phyloP scores from a whole-genome alignment of 2,797 vertebrate genomes.

The Eulemur albifrons region DNA sequence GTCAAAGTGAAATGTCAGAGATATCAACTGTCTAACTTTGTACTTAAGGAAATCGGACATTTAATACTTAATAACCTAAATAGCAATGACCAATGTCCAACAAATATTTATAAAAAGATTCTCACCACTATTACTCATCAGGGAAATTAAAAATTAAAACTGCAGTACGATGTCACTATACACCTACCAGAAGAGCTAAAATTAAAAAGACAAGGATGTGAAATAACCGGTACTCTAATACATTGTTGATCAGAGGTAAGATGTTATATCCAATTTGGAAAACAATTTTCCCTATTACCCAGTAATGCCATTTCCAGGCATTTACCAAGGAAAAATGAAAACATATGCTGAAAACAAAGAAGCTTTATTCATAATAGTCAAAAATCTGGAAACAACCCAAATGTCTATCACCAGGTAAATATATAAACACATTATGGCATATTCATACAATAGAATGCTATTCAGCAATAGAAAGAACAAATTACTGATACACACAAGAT shows the following conservation, averaged over 20 bases:
- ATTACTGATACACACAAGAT: background rate
- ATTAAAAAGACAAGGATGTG: background rate
- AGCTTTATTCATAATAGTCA: background rate
- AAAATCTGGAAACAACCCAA: background rate
- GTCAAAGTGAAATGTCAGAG: no score
- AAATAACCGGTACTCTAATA: background rate
- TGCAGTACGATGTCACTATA: background rate
- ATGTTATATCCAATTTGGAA: background rate
- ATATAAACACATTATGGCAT: background rate
- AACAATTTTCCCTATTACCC: background rate
- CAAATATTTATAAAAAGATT: background rate
- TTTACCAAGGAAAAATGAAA: slow-evolving; percentile 6
- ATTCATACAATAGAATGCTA: background rate
- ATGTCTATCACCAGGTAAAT: background rate
- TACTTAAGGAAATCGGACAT: no score
- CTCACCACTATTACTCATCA: background rate
- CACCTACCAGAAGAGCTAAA: background rate
- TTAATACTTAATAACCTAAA: no score
- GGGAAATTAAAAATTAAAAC: slow-evolving; percentile 2
- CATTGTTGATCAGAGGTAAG: background rate
- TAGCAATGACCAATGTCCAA: background rate
- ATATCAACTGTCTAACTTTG: no score
- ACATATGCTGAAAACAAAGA: background rate
- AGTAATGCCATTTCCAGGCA: background rate
- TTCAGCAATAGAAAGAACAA: background rate